These are phyloP conservation scores for Grammomys dolichurus DNA, from an alignment of 2,113 vertebrate species.

Conservation along the genomic window DNA sequence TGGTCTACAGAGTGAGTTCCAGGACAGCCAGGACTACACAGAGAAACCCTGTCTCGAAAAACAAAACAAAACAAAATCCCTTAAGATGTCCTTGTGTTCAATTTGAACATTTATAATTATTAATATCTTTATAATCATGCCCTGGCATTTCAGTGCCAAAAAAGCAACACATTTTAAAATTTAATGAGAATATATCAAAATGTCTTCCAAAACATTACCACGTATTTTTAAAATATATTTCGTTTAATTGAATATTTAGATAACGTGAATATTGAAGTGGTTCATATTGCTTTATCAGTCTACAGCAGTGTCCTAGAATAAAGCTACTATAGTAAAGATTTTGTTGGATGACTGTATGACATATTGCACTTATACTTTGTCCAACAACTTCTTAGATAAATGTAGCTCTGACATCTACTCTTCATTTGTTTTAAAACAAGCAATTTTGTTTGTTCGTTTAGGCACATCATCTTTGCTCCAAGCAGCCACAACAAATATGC, in stretches of 20 bases:
- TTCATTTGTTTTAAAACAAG: slow-evolving; percentile 18
- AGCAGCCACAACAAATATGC: slow-evolving; percentile 98
- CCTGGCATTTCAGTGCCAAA: background rate
- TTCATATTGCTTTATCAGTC: background rate
- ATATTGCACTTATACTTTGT: background rate
- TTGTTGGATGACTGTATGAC: background rate
- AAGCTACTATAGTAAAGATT: background rate
- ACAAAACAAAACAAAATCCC: too few species aligned
- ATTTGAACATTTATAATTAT: background rate
- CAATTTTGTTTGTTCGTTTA: slow-evolving; percentile 73
- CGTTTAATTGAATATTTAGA: slow-evolving; percentile 4
- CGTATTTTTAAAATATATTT: background rate
- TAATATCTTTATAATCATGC: background rate
- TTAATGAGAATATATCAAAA: background rate
- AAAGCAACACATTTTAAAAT: background rate
- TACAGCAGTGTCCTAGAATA: background rate
- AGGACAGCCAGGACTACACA: too few species aligned
- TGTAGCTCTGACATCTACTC: background rate
- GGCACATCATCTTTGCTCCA: slow-evolving; percentile 96
- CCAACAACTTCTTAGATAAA: background rate
- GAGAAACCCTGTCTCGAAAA: too few species aligned
- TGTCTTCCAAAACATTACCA: background rate
- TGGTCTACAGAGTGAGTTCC: too few species aligned
- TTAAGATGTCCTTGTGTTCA: background rate
- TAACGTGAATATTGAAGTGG: background rate